Evolutionary conservation across 2,113 vertebrate genomes (phyloP).

Genomic region (Mugil cephalus): DNA sequence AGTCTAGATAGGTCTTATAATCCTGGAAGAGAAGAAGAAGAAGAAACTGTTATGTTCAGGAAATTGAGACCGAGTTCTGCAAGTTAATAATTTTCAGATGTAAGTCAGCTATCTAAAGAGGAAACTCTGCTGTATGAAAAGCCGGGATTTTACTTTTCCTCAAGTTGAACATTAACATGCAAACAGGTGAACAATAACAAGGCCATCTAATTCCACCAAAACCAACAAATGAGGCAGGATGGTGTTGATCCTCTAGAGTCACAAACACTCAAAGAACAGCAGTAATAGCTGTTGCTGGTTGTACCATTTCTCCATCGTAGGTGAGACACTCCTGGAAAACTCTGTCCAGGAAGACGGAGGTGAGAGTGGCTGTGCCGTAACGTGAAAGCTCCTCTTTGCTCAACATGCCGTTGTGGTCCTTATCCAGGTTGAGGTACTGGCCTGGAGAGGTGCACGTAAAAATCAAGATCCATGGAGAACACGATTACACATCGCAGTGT

Average conservation of each 20-base stretch:
- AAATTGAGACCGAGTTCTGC: too few species aligned
- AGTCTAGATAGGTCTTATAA: constrained; percentile 98
- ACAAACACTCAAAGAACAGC: background rate
- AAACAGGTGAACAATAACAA: background rate
- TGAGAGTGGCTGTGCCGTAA: constrained; percentile 96
- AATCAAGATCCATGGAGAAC: background rate
- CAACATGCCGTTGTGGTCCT: constrained; percentile 98
- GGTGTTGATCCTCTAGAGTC: too few species aligned
- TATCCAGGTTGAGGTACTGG: constrained; percentile 97
- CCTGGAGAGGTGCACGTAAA: constrained; percentile 78
- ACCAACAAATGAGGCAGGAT: too few species aligned
- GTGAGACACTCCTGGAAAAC: constrained; percentile 98
- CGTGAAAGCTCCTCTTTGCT: constrained; percentile 98
- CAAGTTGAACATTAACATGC: constrained; percentile 19
- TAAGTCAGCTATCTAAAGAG: background rate
- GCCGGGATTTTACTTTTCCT: background rate
- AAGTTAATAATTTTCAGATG: background rate
- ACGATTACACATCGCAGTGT: background rate
- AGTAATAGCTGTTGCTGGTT: accelerated
- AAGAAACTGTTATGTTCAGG: background rate
- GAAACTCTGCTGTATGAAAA: background rate
- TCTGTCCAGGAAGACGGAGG: constrained; percentile 94
- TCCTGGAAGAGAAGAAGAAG: constrained; percentile 85
- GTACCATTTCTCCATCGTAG: constrained; percentile 99
- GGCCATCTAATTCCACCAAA: background rate